Evolutionary conservation across 2,113 vertebrate species (phyloP).

Genomic region (Junco hyemalis): DNA sequence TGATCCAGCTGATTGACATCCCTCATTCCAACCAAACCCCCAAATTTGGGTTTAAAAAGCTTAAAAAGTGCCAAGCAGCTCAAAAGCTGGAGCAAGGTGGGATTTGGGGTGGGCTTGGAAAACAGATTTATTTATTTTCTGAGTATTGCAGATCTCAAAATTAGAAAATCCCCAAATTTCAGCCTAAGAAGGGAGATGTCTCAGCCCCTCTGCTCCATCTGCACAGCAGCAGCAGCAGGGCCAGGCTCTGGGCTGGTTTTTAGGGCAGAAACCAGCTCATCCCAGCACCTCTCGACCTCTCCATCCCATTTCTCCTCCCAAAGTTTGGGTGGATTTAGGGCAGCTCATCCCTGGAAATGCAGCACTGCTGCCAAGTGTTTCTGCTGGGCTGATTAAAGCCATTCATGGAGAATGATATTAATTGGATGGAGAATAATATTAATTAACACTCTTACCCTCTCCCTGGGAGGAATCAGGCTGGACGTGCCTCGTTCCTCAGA

Average conservation of each 20-base stretch:
- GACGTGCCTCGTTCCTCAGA: rapidly evolving
- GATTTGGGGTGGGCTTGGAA: neutral
- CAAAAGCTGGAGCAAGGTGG: neutral
- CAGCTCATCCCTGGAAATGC: neutral
- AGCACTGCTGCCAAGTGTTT: neutral
- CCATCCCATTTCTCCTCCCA: neutral
- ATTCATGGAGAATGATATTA: neutral
- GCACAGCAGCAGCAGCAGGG: neutral
- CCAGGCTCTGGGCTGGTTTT: neutral
- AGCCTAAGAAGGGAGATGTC: neutral
- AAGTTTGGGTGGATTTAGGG: neutral
- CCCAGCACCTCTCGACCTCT: neutral
- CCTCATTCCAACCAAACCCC: neutral
- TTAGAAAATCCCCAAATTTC: neutral
- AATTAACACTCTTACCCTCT: neutral
- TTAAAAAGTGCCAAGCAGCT: neutral
- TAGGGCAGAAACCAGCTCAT: neutral
- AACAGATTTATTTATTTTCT: neutral
- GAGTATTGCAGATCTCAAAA: neutral
- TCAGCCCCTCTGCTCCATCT: neutral
- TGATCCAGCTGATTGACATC: rapidly evolving
- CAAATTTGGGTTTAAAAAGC: neutral
- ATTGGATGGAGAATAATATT: neutral
- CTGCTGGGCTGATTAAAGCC: neutral
- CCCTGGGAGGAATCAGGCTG: neutral